Conservation (phyloP, 1,140 invertebrate genomes). For the Galleria mellonella region DNA sequence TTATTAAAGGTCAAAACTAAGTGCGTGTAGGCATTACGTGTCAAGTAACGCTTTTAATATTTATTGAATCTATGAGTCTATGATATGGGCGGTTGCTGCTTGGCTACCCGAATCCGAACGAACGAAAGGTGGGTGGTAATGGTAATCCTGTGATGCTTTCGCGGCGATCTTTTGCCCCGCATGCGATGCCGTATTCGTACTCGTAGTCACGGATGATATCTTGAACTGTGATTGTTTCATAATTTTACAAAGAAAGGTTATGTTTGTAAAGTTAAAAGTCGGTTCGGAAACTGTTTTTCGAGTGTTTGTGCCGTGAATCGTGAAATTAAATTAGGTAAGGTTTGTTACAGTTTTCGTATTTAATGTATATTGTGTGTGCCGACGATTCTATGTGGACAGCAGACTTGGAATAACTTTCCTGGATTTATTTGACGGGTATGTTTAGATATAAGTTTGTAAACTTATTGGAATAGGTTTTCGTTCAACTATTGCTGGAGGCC, state of each 20-base stretch:
- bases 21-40: too few species aligned
- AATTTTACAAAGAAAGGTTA: conserved; percentile 33
- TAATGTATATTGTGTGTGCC: conserved; percentile 29
- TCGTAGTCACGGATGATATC: conserved; percentile 64
- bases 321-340: conserved; percentile 24
- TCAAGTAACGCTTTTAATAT: too few species aligned
- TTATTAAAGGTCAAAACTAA: too few species aligned
- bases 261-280: conserved; percentile 33
- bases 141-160: conserved; percentile 41
- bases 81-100: conserved; percentile 33
- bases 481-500: background rate
- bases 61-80: conserved; percentile 20
- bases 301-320: conserved; percentile 43
- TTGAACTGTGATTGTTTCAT: conserved; percentile 53
- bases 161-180: conserved; percentile 59
- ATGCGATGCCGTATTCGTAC: conserved; percentile 64
- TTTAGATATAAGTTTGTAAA: conserved; percentile 6
- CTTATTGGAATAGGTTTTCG: background rate
- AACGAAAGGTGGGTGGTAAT: conserved; percentile 20
- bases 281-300: conserved; percentile 25
- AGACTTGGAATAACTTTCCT: conserved; percentile 25
- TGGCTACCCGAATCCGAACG: too few species aligned
- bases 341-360: conserved; percentile 19
- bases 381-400: conserved; percentile 32
- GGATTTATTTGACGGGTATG: conserved; percentile 21